A percentile compares a stretch with the other conserved stretches of the same genome.
Evolutionary conservation across 1,140 invertebrate species (phyloP).

Genomic region (Drosophila guanche): DNA sequence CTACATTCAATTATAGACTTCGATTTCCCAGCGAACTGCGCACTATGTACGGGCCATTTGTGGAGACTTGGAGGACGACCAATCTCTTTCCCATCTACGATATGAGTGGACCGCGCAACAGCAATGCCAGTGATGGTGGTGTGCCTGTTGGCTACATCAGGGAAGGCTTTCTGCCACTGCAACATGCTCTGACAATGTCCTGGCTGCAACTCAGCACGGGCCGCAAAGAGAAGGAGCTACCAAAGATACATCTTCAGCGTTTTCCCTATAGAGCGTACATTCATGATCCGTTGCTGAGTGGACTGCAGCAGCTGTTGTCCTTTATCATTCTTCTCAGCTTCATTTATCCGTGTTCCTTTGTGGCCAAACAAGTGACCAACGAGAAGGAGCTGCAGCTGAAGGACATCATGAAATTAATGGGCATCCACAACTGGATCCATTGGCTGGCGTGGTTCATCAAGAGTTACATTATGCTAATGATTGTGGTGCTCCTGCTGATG

Average conservation of each 20-base stretch:
- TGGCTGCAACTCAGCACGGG: constrained; percentile 44
- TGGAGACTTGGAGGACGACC: constrained; percentile 58
- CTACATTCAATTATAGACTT: constrained; percentile 21
- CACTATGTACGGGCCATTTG: constrained; percentile 11
- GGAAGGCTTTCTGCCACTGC: constrained; percentile 87
- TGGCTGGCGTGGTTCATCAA: constrained; percentile 94
- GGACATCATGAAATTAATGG: constrained; percentile 95
- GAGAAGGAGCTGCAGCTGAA: constrained; percentile 88
- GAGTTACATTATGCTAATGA: constrained; percentile 88
- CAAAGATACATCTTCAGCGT: constrained; percentile 79
- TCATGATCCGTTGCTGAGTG: constrained; percentile 88
- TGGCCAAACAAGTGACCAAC: constrained; percentile 87
- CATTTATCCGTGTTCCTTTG: constrained; percentile 90
- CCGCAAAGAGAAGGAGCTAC: not conserved
- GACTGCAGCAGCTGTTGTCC: constrained; percentile 88
- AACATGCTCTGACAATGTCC: constrained; percentile 85
- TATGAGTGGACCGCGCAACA: constrained; percentile 59
- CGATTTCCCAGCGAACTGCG: constrained; percentile 56
- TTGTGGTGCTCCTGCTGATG: constrained; percentile 84
- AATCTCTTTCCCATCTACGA: constrained; percentile 36
- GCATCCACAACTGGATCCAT: constrained; percentile 91
- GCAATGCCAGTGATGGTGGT: constrained; percentile 53
- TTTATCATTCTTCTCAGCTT: constrained; percentile 91
- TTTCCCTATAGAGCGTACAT: constrained; percentile 90
- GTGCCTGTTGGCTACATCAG: constrained; percentile 84